A percentile compares a stretch with the other conserved stretches of the same genome.
Conservation (phyloP, 2,113 vertebrate species). For the Nematolebias whitei region DNA sequence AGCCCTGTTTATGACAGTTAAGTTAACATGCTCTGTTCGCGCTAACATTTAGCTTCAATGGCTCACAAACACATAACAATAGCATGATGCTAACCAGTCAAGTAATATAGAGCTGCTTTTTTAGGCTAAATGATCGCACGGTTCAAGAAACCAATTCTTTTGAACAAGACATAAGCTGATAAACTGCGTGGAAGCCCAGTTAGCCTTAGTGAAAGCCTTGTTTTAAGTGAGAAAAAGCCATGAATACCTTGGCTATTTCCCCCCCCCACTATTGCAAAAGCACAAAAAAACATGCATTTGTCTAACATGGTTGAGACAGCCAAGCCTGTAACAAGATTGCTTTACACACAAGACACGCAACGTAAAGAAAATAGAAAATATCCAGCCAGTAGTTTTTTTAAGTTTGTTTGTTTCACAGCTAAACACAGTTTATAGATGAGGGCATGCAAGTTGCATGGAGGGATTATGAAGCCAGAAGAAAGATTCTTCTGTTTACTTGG, state of each 20-base stretch:
- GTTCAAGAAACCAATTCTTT: conserved; percentile 1
- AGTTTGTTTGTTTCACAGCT: conserved; percentile 41
- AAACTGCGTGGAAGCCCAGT: too few species aligned
- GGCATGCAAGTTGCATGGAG: conserved; percentile 60
- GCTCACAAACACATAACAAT: conserved; percentile 31
- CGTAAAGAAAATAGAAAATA: conserved; percentile 41
- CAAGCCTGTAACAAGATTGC: conserved; percentile 52
- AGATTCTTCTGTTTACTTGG: conserved; percentile 14
- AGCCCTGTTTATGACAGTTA: conserved; percentile 6
- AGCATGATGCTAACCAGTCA: conserved; percentile 39
- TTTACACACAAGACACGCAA: conserved; percentile 50
- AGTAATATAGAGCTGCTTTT: conserved; percentile 10
- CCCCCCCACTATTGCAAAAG: conserved; percentile 38
- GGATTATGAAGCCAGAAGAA: conserved; percentile 39
- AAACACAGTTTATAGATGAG: conserved; percentile 75
- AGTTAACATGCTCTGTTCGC: conserved; percentile 50
- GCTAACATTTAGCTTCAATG: conserved; percentile 28
- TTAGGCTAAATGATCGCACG: conserved; percentile 1
- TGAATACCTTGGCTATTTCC: neutral
- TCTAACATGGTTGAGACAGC: conserved; percentile 63
- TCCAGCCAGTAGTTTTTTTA: conserved; percentile 19
- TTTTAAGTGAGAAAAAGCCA: neutral
- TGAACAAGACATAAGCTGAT: too few species aligned
- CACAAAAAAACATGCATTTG: conserved; percentile 58
- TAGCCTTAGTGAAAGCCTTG: neutral